Percentiles rank a stretch among this genome's conserved stretches.
These are phyloP conservation scores for Smutsia temminckii DNA, from an alignment of 2,797 vertebrate species.

Conservation along the genomic window DNA sequence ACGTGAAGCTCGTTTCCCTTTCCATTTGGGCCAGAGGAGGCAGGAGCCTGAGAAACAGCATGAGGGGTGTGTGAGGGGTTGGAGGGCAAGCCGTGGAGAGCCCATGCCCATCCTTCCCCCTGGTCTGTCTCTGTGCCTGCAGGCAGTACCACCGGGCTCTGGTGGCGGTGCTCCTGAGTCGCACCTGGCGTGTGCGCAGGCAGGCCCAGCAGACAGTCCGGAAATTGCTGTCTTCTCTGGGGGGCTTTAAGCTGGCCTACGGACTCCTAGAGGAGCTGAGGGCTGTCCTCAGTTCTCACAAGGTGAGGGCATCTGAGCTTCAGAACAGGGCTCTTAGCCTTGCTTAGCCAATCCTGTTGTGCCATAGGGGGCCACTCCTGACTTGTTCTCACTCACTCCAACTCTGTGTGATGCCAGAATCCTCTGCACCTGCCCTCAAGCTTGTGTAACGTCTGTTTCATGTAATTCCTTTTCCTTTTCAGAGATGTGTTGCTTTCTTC, in stretches of 20 bases:
- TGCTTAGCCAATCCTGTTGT: not conserved
- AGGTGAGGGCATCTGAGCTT: conserved; percentile 84
- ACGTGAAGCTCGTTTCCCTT: conserved; percentile 76
- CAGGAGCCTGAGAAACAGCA: not conserved
- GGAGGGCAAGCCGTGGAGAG: not conserved
- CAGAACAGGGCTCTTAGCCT: not conserved
- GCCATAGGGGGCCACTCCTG: not conserved
- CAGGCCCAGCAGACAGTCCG: conserved; percentile 91
- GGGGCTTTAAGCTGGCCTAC: conserved; percentile 90
- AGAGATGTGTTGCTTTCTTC: not conserved
- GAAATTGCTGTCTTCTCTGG: conserved; percentile 93
- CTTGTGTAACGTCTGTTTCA: not conserved
- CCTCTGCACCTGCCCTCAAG: not conserved
- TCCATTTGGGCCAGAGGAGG: not conserved
- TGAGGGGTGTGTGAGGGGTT: not conserved
- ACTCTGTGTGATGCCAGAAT: not conserved
- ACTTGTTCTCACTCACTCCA: not conserved
- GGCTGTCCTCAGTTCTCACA: conserved; percentile 92
- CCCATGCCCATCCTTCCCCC: fast-evolving
- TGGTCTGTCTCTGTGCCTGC: not conserved
- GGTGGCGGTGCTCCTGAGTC: conserved; percentile 90
- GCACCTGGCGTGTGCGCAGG: conserved; percentile 92
- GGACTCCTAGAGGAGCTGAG: conserved; percentile 94
- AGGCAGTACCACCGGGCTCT: conserved; percentile 94
- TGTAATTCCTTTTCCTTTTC: not conserved